Percentiles rank a stretch among this genome's conserved stretches.
phyloP scores from a whole-genome alignment of 2,797 vertebrate species.

The Arctocebus calabarensis region DNA sequence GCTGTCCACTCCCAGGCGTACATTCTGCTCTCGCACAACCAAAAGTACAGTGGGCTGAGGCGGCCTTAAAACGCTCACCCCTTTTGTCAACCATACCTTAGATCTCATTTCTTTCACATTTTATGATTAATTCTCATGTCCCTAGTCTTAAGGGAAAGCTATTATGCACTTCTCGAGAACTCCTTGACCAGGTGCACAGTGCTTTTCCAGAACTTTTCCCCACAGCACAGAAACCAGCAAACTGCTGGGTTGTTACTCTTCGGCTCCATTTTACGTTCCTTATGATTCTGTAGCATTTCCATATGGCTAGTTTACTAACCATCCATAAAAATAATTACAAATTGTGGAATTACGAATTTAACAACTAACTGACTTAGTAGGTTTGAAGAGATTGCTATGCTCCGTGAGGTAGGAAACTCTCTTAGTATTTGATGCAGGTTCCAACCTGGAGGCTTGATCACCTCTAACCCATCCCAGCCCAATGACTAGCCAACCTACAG shows the following conservation, averaged over 20 bases:
- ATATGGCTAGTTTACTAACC: constrained; percentile 12
- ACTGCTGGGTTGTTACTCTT: background rate
- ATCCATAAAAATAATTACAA: background rate
- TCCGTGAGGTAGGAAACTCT: background rate
- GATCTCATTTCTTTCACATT: constrained; percentile 4
- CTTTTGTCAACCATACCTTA: background rate
- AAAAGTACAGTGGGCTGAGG: background rate
- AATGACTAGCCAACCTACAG: background rate
- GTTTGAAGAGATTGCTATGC: background rate
- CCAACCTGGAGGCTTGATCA: background rate
- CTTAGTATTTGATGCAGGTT: background rate
- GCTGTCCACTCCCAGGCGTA: background rate
- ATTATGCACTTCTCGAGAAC: background rate
- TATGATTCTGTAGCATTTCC: background rate
- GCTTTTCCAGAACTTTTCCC: background rate
- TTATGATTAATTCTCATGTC: background rate
- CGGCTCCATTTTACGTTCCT: constrained; percentile 2
- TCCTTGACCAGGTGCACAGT: background rate
- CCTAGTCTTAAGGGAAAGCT: constrained; percentile 15
- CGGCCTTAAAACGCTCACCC: background rate
- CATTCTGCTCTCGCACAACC: background rate
- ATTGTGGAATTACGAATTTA: constrained; percentile 3
- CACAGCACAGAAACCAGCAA: background rate
- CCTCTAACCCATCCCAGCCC: background rate
- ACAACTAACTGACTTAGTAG: background rate